A percentile compares a stretch with the other conserved stretches of the same genome.
Conservation (phyloP, 2,888 invertebrate genomes). For the Archaeoteleia sp. region DNA sequence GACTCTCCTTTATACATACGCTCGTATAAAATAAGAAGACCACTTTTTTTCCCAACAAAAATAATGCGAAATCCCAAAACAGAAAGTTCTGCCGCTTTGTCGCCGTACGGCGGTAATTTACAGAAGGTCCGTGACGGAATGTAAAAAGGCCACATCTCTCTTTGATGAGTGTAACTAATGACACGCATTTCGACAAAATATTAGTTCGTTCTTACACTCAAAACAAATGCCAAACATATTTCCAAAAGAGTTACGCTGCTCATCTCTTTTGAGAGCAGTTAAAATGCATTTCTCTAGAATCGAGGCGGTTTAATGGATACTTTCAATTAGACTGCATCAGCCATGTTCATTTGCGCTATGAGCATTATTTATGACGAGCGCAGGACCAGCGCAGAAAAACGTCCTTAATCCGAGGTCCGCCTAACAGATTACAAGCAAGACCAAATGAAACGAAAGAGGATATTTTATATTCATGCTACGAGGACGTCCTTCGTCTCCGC, state of each 20-base stretch:
- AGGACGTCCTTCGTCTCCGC: slow-evolving; percentile 31
- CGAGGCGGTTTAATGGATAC: too few relatives aligned
- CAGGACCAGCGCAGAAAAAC: slow-evolving; percentile 4
- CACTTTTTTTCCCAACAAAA: not conserved
- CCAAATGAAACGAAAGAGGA: slow-evolving; percentile 26
- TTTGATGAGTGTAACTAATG: slow-evolving; percentile 1
- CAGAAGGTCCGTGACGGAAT: slow-evolving; percentile 11
- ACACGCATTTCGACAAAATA: not conserved
- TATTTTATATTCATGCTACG: slow-evolving; percentile 35
- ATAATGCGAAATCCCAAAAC: not conserved
- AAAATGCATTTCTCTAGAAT: too few relatives aligned
- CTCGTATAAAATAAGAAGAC: not conserved
- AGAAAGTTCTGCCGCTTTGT: not conserved
- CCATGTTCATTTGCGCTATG: too few relatives aligned
- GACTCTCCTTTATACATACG: not conserved
- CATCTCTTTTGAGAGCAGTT: too few relatives aligned
- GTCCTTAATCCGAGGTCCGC: slow-evolving; percentile 10
- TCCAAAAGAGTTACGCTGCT: not conserved
- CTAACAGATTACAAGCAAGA: slow-evolving; percentile 19
- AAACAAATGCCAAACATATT: not conserved
- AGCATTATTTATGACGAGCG: slow-evolving; percentile 13
- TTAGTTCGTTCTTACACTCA: not conserved
- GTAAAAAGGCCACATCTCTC: slow-evolving; percentile 3
- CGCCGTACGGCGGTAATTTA: not conserved
- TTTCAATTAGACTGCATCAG: too few relatives aligned